Evolutionary conservation across 2,113 vertebrate species (phyloP).

Genomic region (Ceyx melanurus): DNA sequence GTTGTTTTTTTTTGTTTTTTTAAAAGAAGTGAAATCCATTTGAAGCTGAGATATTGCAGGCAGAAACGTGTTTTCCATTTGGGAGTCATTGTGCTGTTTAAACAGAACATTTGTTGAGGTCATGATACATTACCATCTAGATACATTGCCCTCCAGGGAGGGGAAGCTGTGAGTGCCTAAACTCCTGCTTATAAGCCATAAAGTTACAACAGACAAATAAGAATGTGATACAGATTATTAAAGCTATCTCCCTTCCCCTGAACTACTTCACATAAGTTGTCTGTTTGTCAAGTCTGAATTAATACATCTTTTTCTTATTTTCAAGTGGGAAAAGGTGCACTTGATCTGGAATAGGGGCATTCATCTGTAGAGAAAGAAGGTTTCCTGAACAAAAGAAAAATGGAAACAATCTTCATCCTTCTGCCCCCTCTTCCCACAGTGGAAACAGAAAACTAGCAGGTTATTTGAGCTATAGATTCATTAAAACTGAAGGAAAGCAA

Average conservation of each 20-base stretch:
- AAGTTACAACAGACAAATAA: slow-evolving; percentile 43
- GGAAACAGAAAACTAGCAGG: not conserved
- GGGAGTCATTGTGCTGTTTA: slow-evolving; percentile 27
- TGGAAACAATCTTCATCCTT: not conserved
- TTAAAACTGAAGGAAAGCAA: not conserved
- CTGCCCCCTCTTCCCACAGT: not conserved
- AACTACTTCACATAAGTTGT: not conserved
- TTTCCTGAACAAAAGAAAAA: not conserved
- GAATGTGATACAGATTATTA: slow-evolving; percentile 37
- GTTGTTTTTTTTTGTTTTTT: too few species aligned
- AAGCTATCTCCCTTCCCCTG: not conserved
- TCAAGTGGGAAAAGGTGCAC: not conserved
- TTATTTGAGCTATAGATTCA: not conserved
- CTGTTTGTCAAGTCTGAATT: slow-evolving; percentile 4
- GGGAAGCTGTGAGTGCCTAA: not conserved
- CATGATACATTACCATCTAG: slow-evolving; percentile 27
- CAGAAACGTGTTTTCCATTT: not conserved
- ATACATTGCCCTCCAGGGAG: slow-evolving; percentile 27
- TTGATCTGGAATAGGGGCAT: not conserved
- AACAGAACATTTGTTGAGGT: slow-evolving; percentile 42
- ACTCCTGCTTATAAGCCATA: slow-evolving; percentile 9
- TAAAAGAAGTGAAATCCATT: not conserved
- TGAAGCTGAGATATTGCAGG: not conserved
- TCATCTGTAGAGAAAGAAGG: not conserved
- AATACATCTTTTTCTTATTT: not conserved